Base-by-base conservation (phyloP, 2,888 invertebrate species). In the Zeuzera pyrina region DNA sequence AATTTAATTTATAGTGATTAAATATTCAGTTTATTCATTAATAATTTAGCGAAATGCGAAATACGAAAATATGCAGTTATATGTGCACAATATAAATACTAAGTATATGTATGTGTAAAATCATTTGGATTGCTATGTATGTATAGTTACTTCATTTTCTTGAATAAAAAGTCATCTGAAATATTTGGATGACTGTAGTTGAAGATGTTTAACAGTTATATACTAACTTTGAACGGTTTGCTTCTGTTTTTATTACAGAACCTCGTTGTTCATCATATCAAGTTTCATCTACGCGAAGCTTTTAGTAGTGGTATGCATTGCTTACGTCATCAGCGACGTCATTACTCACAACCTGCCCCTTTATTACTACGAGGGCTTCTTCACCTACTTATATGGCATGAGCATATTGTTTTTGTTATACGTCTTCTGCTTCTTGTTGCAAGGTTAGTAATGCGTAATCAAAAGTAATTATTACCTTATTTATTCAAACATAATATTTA, bases 251-350 rank as follows among this genome's bases (percentile, higher is more conserved):
- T 61, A 56, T 88, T 87, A 44, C 90, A 95, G 95, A 88, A 95
- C 95, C 52, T 95, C 95, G 55, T 87, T 95, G 56, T 95, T 95
- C 86, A 95, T 96, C 84, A 93, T 95, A 74, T 92, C 95, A 86
- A 97, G 97, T 81, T 94, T 95, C 85, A 93, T 97, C 64, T 97
- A 97, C 85, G 96, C 95, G 61, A 95, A 97, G 81, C 90, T 97
- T 42, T 85, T 97, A 72, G 92, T 97, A 51, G 95, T 97, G 51
- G 90, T 96, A 38, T 97, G 97, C 85, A 88, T 96, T 68, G 95
- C 95, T 43, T 94, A 96, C 77, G 95, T 97, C 57, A 91, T 97
- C 74, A 94, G 96, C 60, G 95, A 97, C 85, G 94, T 95, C 60
- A 93, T 95, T 64, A 95, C 95, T 48, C 93, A 94, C 84, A 93